phyloP scores from a whole-genome alignment of 2,888 invertebrate species.

The Koerneria pararmatus region DNA sequence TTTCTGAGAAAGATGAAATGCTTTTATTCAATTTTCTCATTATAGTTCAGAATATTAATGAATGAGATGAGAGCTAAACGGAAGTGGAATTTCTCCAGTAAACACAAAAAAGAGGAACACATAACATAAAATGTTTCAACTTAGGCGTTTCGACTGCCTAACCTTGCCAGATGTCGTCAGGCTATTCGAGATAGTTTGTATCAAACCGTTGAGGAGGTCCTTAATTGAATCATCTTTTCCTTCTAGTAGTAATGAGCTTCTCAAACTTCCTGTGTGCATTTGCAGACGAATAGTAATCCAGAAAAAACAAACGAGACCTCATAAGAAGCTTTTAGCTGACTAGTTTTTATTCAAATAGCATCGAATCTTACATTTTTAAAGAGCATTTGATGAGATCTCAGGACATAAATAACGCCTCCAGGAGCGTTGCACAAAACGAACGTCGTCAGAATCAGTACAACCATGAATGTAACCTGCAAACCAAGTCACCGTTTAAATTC shows the following conservation, averaged over 20 bases:
- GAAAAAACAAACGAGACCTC: background rate
- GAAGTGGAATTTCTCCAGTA: too few relatives aligned
- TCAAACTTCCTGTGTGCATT: background rate
- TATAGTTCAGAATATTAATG: too few relatives aligned
- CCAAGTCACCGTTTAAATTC: background rate
- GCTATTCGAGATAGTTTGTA: conserved; percentile 35
- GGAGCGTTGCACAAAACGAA: conserved; percentile 44
- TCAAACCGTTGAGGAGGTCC: conserved; percentile 27
- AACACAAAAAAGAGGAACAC: too few relatives aligned
- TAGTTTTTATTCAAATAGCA: background rate
- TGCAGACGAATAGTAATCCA: background rate
- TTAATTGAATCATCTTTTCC: conserved; percentile 21
- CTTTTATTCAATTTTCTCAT: too few relatives aligned
- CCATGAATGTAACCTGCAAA: conserved; percentile 42
- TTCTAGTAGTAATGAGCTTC: background rate
- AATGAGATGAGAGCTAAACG: too few relatives aligned
- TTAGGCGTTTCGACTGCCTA: background rate
- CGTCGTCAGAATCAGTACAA: conserved; percentile 36
- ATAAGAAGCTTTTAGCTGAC: background rate
- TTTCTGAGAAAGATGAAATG: too few relatives aligned
- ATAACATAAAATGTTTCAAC: background rate
- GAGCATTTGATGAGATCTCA: background rate
- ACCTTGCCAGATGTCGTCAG: conserved; percentile 43
- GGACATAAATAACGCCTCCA: conserved; percentile 34
- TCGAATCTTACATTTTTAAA: background rate